These are phyloP conservation scores for Dichetophora obliterata DNA, from an alignment of 2,888 invertebrate species.

Conservation along the genomic window DNA sequence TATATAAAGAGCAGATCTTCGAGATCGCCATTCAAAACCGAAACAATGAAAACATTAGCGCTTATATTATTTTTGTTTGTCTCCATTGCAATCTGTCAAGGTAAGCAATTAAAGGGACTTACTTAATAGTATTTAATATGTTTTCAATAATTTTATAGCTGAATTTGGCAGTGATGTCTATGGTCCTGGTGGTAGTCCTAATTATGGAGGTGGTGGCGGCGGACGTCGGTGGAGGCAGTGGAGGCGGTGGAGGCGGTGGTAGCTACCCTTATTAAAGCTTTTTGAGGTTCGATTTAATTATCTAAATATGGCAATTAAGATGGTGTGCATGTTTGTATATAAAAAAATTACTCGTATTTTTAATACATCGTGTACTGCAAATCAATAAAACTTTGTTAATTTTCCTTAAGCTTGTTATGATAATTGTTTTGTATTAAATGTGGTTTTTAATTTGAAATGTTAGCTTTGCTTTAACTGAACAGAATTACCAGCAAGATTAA, in stretches of 20 bases:
- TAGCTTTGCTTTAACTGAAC: too few species aligned
- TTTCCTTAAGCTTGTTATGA: too few species aligned
- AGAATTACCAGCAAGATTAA: too few species aligned
- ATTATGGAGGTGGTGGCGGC: slow-evolving; percentile 14
- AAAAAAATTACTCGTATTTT: too few species aligned
- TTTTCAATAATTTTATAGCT: neutral
- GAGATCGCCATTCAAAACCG: neutral
- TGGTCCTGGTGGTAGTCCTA: slow-evolving; percentile 1
- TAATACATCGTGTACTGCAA: too few species aligned
- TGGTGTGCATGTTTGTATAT: too few species aligned
- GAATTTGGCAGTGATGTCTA: slow-evolving; percentile 2
- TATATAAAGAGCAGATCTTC: neutral
- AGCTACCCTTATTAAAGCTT: neutral
- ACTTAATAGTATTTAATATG: neutral
- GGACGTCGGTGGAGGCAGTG: neutral
- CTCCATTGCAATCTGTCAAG: neutral
- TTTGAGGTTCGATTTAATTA: too few species aligned
- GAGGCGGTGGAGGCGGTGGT: slow-evolving; percentile 27
- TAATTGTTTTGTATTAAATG: too few species aligned
- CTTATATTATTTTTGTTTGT: neutral
- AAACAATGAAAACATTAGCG: neutral
- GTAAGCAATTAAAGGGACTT: neutral
- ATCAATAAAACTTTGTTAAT: too few species aligned
- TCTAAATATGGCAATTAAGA: too few species aligned
- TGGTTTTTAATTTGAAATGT: too few species aligned